Percentiles rank a stretch among this genome's conserved stretches.
These are phyloP conservation scores for Microcebus jonahi DNA, from an alignment of 2,113 vertebrate species.

Conservation along the genomic window DNA sequence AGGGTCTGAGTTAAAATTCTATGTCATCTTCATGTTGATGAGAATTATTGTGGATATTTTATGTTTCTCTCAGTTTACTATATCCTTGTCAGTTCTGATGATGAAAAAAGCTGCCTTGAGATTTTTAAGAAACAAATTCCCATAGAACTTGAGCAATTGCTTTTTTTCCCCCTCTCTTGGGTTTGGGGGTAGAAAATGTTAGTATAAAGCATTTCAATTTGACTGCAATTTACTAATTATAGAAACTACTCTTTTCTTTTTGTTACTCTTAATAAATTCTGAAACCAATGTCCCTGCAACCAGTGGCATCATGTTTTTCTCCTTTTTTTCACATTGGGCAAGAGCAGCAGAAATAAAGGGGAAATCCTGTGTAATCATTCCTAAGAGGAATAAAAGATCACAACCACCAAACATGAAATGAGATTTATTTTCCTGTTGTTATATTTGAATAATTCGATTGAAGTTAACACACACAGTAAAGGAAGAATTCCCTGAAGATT, in stretches of 20 bases:
- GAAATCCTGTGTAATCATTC: slow-evolving; percentile 38
- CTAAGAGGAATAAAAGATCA: slow-evolving; percentile 31
- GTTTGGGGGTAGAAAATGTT: background rate
- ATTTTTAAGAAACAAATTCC: slow-evolving; percentile 26
- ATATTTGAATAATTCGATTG: slow-evolving; percentile 50
- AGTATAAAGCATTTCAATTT: slow-evolving; percentile 35
- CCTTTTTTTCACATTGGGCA: slow-evolving; percentile 26
- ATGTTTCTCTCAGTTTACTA: slow-evolving; percentile 34
- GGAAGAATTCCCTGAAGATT: slow-evolving; percentile 33
- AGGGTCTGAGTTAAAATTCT: slow-evolving; percentile 57
- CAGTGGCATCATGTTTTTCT: slow-evolving; percentile 19
- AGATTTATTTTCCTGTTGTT: slow-evolving; percentile 59
- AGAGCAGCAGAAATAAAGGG: slow-evolving; percentile 28
- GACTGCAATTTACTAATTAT: background rate
- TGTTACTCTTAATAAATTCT: slow-evolving; percentile 39
- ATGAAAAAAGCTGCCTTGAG: slow-evolving; percentile 42
- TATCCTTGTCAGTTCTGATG: slow-evolving; percentile 59
- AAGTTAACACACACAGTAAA: slow-evolving; percentile 36
- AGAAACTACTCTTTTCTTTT: slow-evolving; percentile 39
- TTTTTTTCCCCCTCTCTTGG: background rate
- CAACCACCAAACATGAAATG: slow-evolving; percentile 38
- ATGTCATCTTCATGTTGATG: slow-evolving; percentile 56
- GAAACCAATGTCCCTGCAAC: background rate
- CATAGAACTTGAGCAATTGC: background rate
- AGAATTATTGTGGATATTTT: slow-evolving; percentile 61